Evolutionary conservation across 1,140 invertebrate genomes (phyloP).

Genomic region (Brachionus paranguensis): DNA sequence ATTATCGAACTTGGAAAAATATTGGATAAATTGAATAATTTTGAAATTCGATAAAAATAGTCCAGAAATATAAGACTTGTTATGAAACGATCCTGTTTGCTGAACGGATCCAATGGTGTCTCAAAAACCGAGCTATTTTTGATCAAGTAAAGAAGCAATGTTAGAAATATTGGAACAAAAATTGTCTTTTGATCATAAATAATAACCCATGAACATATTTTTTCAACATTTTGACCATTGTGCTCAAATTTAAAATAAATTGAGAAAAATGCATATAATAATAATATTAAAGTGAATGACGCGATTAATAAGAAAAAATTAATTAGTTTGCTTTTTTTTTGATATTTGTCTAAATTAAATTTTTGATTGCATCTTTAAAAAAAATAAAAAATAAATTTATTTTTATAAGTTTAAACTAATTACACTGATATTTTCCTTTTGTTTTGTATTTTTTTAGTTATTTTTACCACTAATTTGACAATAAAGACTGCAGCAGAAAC

Average conservation of each 20-base stretch:
- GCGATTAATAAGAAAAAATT: background rate
- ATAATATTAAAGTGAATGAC: background rate
- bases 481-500: background rate
- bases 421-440: background rate
- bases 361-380: background rate
- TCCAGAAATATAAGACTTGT: slow-evolving; percentile 6
- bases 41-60: slow-evolving; percentile 1
- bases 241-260: background rate
- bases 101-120: slow-evolving; percentile 16
- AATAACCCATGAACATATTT: background rate
- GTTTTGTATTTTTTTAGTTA: background rate
- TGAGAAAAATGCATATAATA: background rate
- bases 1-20: background rate
- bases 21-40: slow-evolving; percentile 8
- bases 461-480: background rate
- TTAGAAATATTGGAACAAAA: background rate
- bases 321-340: background rate
- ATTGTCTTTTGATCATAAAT: background rate
- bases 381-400: no score
- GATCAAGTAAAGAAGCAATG: background rate
- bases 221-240: background rate
- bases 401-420: no score
- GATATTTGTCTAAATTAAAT: background rate
- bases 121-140: background rate
- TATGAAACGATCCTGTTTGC: background rate